phyloP scores from a whole-genome alignment of 2,888 invertebrate genomes.

The Drosophila algonquin region DNA sequence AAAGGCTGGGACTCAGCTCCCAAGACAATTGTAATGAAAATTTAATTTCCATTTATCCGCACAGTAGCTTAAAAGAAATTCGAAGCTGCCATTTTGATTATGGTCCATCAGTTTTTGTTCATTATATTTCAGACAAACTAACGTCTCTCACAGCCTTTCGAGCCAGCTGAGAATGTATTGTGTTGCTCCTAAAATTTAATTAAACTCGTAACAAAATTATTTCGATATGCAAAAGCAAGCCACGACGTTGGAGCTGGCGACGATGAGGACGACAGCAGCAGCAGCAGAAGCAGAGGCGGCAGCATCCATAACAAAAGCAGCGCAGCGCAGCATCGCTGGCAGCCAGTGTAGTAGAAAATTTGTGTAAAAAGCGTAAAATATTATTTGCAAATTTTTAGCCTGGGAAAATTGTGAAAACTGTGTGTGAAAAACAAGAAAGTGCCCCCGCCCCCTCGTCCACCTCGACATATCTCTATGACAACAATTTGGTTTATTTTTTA shows the following conservation, averaged over 20 bases:
- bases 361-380: conserved; percentile 56
- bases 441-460: too few relatives aligned
- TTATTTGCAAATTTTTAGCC: conserved; percentile 49
- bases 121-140: conserved; percentile 18
- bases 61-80: conserved; percentile 4
- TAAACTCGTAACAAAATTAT: conserved; percentile 47
- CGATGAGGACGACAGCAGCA: conserved; percentile 24
- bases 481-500: conserved; percentile 31
- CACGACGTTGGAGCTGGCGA: conserved; percentile 16
- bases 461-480: background rate
- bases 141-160: conserved; percentile 5
- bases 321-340: background rate
- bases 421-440: background rate
- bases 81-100: conserved; percentile 18
- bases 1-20: conserved; percentile 4
- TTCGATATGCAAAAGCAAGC: conserved; percentile 44
- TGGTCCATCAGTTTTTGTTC: conserved; percentile 11
- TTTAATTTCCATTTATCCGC: conserved; percentile 34
- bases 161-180: conserved; percentile 9
- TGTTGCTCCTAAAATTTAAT: conserved; percentile 46
- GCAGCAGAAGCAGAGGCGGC: background rate
- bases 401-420: background rate
- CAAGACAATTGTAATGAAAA: conserved; percentile 46
- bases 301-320: conserved; percentile 7
- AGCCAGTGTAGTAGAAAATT: conserved; percentile 46